Base-by-base conservation (phyloP, 2,113 vertebrate species). In the Petromus typicus region DNA sequence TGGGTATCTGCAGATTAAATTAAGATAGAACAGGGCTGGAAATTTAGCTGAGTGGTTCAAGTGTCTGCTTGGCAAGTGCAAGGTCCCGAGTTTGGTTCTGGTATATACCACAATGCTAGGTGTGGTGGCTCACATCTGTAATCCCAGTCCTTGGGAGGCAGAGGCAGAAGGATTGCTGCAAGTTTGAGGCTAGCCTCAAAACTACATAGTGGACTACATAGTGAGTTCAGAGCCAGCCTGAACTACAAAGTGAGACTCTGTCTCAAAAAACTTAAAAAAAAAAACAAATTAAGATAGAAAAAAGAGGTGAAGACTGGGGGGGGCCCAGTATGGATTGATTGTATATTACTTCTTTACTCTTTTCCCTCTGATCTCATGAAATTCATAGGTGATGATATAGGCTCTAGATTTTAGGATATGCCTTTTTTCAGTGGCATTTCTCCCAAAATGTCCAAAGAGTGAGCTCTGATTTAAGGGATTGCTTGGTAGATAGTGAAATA, bases 1-100 rank as follows among this genome's bases (percentile, higher is more conserved):
- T 25, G 81, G 37, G n/a, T 90, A 14, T 95, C 88, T 96, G 85
- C 45, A 95, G 54, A 45, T 80, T 81, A 86, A 87, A 92, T 89
- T 78, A 81, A 71, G 75, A 51, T 63, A 86, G 66, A 20, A 84
- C 63, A 83, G n/a, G n/a, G n/a, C n/a, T n/a, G n/a, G n/a, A n/a
- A n/a, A n/a, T n/a, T n/a, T n/a, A n/a, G n/a, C n/a, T n/a, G n/a
- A n/a, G n/a, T n/a, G n/a, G n/a, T n/a, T n/a, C n/a, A n/a, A n/a
- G n/a, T n/a, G n/a, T n/a, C n/a, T n/a, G n/a, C n/a, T n/a, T n/a
- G n/a, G n/a, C n/a, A n/a, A n/a, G n/a, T n/a, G n/a, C n/a, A n/a
- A n/a, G n/a, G n/a, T n/a, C n/a, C n/a, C n/a, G n/a, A n/a, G n/a
- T n/a, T n/a, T n/a, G n/a, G n/a, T n/a, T n/a, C n/a, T n/a, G n/a